Percentiles rank a stretch among this genome's conserved stretches.
These are phyloP conservation scores for Urocynchramus pylzowi DNA, from an alignment of 2,113 vertebrate species.

Conservation along the genomic window DNA sequence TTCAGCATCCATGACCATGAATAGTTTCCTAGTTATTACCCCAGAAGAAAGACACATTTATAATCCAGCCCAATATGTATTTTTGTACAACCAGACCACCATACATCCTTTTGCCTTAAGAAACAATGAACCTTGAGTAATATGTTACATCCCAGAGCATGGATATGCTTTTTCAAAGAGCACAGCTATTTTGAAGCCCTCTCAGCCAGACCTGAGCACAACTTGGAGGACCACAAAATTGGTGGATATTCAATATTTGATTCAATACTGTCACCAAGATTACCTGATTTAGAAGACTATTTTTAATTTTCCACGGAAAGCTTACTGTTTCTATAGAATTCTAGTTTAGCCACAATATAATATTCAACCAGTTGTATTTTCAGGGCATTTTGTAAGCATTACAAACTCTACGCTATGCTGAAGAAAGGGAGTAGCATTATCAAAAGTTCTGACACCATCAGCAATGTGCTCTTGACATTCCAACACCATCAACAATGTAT, in stretches of 20 bases:
- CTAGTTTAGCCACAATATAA: slow-evolving; percentile 39
- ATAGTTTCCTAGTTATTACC: background rate
- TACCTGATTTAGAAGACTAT: slow-evolving; percentile 19
- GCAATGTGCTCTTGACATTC: background rate
- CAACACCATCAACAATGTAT: slow-evolving; percentile 39
- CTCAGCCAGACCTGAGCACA: background rate
- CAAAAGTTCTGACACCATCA: slow-evolving; percentile 33
- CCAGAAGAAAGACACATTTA: background rate
- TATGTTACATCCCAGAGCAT: background rate
- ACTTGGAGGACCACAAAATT: background rate
- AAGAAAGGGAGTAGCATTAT: slow-evolving; percentile 10
- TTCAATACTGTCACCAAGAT: background rate
- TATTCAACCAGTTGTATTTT: slow-evolving; percentile 28
- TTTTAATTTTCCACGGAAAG: slow-evolving; percentile 62
- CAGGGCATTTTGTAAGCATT: background rate
- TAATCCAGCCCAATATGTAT: background rate
- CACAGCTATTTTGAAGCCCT: background rate
- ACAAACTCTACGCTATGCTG: background rate
- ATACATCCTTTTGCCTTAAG: background rate
- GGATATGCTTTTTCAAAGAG: background rate
- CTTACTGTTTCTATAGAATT: slow-evolving; percentile 53
- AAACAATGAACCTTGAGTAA: background rate
- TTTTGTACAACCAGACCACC: background rate
- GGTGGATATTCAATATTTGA: background rate
- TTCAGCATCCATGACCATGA: background rate